These are phyloP conservation scores for Nipponacmea schrenckii DNA, from an alignment of 2,888 invertebrate genomes.

Conservation along the genomic window DNA sequence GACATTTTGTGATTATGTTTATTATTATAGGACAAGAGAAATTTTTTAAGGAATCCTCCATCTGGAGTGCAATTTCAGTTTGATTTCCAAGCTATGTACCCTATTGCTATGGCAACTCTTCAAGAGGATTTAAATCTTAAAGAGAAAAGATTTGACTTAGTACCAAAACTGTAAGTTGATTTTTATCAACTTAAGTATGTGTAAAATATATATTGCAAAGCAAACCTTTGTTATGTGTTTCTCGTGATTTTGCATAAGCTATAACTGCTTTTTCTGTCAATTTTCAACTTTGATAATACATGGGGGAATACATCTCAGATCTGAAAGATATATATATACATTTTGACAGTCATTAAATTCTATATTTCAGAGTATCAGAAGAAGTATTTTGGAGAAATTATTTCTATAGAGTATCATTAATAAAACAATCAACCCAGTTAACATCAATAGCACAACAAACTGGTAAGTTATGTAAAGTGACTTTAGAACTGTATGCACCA, in stretches of 20 bases:
- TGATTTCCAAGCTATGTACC: conserved; percentile 91
- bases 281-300: no score
- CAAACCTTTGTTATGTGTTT: neutral
- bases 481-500: no score
- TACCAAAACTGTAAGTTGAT: conserved; percentile 95
- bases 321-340: no score
- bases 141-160: conserved; percentile 98
- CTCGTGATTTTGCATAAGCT: no score
- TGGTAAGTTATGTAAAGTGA: conserved; percentile 45
- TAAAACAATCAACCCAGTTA: conserved; percentile 94
- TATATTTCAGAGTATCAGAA: conserved; percentile 75
- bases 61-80: conserved; percentile 92
- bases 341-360: no score
- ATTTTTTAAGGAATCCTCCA: conserved; percentile 92
- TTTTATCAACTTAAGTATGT: neutral
- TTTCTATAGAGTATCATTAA: conserved; percentile 97
- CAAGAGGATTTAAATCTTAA: conserved; percentile 94
- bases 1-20: neutral
- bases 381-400: conserved; percentile 99
- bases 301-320: no score
- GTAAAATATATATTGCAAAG: neutral
- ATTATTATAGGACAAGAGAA: conserved; percentile 85
- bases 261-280: no score
- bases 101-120: conserved; percentile 93
- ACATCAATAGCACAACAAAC: conserved; percentile 73